Percentiles rank a stretch among this genome's conserved stretches.
Evolutionary conservation across 2,797 vertebrate species (phyloP).

Genomic region (Ciconia nigra): DNA sequence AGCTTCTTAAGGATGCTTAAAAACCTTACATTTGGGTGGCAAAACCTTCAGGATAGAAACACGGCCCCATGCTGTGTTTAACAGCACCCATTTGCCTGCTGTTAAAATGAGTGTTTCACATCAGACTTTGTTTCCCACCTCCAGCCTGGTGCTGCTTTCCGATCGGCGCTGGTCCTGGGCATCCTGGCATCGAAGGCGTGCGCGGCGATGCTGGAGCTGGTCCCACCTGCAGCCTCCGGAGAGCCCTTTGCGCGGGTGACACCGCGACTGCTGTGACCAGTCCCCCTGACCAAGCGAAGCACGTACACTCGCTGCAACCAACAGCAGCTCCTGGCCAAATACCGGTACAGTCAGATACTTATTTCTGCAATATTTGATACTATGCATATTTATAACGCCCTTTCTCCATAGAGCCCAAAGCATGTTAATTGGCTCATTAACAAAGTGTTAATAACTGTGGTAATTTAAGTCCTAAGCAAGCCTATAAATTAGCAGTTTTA

Average conservation of each 20-base stretch:
- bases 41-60: neutral
- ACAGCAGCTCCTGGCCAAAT: rapidly evolving
- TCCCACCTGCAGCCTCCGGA: neutral
- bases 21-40: neutral
- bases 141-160: neutral
- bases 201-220: neutral
- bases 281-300: rapidly evolving
- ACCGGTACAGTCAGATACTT: neutral
- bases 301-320: rapidly evolving
- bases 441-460: neutral
- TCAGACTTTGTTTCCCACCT: neutral
- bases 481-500: neutral
- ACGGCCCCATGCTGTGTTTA: too few species aligned
- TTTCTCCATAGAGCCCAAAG: neutral
- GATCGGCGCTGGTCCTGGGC: rapidly evolving
- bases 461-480: neutral
- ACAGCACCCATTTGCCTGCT: neutral
- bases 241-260: neutral
- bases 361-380: neutral
- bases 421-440: neutral
- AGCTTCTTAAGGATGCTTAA: neutral
- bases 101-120: rapidly evolving
- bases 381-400: neutral
- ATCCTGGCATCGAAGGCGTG: rapidly evolving
- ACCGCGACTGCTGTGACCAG: rapidly evolving